Base-by-base conservation (phyloP, 2,888 invertebrate species). In the Euplagia quadripunctaria region DNA sequence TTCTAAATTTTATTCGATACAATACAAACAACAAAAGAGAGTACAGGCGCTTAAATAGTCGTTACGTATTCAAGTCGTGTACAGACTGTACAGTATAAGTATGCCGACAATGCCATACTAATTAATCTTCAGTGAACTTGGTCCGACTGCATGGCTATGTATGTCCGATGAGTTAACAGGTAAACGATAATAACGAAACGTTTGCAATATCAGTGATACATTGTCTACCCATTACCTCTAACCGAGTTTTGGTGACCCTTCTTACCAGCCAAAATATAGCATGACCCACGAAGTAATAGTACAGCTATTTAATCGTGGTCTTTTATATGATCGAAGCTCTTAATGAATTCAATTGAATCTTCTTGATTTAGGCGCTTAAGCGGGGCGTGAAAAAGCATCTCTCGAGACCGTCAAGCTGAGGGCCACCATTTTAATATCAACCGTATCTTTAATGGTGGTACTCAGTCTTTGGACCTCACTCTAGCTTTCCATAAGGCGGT, bases 51-150 rank as follows among this genome's bases (percentile, higher is more conserved):
- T 31, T 64, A 63, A 70, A 31, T 31, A 61, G 61, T 43, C 42
- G 16, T 73, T 61, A 70, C 68, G 68, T 71, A 86, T 86, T 85
- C 84, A 42, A 58, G 63, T 69, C 83, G 71, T 73, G 83, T 74
- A 4, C 20, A 20, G 77, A n/a, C n/a, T n/a, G n/a, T n/a, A n/a
- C n/a, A n/a, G n/a, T 81, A 77, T 75, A 75, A 75, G 79, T 80
- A 75, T 64, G 65, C 16, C 64, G 52, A 74, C 79, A 78, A 71
- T 77, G 80, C 72, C 71, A 68, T 65, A 68, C 77, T 64, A 69
- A 82, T 81, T 64, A 79, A 68, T 82, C 78, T 75, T 74, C 72
- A 41, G 74, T 80, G 84, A 82, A 85, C 85, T 85, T 86, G 83
- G 73, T 74, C 72, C 68, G 70, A 67, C 73, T 77, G 70, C 70